These are phyloP conservation scores for Eupithecia vulgata DNA, from an alignment of 2,888 invertebrate genomes.

Conservation along the genomic window DNA sequence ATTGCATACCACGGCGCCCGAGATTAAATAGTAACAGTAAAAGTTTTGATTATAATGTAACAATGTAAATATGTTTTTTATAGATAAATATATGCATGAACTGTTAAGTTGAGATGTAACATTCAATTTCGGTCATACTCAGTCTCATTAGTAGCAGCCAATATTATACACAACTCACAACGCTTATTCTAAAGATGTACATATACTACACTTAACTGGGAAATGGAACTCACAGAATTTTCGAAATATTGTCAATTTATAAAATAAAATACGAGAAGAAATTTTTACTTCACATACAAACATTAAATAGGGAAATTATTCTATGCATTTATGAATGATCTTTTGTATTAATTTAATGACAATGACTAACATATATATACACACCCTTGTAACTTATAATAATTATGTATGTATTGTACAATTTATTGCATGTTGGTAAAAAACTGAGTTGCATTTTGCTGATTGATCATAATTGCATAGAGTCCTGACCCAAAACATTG, in stretches of 20 bases:
- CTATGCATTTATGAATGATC: constrained; percentile 3
- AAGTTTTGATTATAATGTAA: constrained; percentile 19
- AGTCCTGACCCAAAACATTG: constrained; percentile 27
- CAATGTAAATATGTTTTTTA: constrained; percentile 24
- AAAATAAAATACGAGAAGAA: constrained; percentile 3
- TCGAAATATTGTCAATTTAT: background rate
- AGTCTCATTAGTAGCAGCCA: constrained; percentile 48
- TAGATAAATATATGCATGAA: constrained; percentile 12
- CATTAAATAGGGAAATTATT: constrained; percentile 1
- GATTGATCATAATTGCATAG: constrained; percentile 5
- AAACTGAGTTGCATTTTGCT: background rate
- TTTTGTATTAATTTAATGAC: background rate
- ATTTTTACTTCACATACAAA: constrained; percentile 2
- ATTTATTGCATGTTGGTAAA: background rate
- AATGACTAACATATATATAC: background rate
- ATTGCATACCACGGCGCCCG: constrained; percentile 27
- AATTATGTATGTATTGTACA: background rate
- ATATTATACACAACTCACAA: constrained; percentile 36
- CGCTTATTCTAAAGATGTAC: constrained; percentile 24
- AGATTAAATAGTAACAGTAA: constrained; percentile 2
- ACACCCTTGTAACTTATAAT: background rate
- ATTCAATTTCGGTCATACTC: constrained; percentile 42
- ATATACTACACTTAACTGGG: constrained; percentile 13
- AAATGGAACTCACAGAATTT: background rate
- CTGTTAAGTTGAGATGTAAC: constrained; percentile 32